Conservation (phyloP, 2,888 invertebrate species). For the Volucella zonaria region DNA sequence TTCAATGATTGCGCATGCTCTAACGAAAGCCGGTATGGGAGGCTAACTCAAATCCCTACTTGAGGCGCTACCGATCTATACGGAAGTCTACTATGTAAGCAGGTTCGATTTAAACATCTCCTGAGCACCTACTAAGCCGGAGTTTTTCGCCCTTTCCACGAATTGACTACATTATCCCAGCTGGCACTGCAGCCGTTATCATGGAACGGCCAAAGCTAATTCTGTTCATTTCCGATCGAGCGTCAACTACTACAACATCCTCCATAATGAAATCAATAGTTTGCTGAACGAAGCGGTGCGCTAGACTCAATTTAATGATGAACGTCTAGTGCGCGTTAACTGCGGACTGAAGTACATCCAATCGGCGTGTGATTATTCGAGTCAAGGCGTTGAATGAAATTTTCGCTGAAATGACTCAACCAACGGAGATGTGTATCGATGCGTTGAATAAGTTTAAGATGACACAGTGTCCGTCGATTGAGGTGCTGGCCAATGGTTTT, state of each 20-base stretch:
- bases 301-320: slow-evolving; percentile 77
- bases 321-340: slow-evolving; percentile 79
- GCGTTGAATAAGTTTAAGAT: slow-evolving; percentile 83
- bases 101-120: slow-evolving; percentile 82
- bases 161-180: slow-evolving; percentile 84
- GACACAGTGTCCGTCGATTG: slow-evolving; percentile 84
- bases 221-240: slow-evolving; percentile 86
- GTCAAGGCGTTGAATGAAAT: slow-evolving; percentile 78
- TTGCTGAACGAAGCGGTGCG: slow-evolving; percentile 80
- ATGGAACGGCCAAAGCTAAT: slow-evolving; percentile 84
- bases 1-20: slow-evolving; percentile 85
- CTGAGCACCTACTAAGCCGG: slow-evolving; percentile 83
- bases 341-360: slow-evolving; percentile 79
- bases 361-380: slow-evolving; percentile 77
- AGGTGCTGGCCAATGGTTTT: slow-evolving; percentile 84
- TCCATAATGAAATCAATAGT: slow-evolving; percentile 86
- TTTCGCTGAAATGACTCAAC: slow-evolving; percentile 82
- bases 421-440: slow-evolving; percentile 82
- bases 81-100: slow-evolving; percentile 84
- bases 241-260: slow-evolving; percentile 86
- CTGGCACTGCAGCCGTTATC: slow-evolving; percentile 84
- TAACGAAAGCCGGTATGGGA: slow-evolving; percentile 85
- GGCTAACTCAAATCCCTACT: slow-evolving; percentile 84
- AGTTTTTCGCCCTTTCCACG: slow-evolving; percentile 84
- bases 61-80: slow-evolving; percentile 85